A percentile compares a stretch with the other conserved stretches of the same genome.
phyloP scores from a whole-genome alignment of 1,140 invertebrate species.

The Artemia franciscana region DNA sequence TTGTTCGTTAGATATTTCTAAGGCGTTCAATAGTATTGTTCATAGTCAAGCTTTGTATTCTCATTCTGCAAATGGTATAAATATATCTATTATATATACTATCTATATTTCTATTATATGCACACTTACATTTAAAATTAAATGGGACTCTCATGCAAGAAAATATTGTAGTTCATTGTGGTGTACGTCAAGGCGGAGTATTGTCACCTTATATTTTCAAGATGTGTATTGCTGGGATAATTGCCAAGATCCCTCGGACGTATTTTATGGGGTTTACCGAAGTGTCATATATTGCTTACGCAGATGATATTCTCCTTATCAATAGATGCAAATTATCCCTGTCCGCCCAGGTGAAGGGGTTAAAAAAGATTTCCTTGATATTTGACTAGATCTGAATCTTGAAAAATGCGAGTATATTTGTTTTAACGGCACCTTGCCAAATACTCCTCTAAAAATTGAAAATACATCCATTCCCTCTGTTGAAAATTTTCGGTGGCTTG shows the following conservation, averaged over 20 bases:
- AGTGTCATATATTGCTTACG: not conserved
- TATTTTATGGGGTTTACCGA: not conserved
- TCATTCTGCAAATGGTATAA: not conserved
- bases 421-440: not conserved
- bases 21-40: not conserved
- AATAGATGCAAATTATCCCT: not conserved
- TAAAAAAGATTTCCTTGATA: not conserved
- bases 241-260: not conserved
- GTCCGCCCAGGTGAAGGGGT: not conserved
- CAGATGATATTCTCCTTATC: not conserved
- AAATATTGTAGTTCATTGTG: not conserved
- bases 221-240: too few species aligned
- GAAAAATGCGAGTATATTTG: not conserved
- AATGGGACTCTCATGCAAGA: not conserved
- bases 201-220: not conserved
- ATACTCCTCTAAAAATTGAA: too few species aligned
- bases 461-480: too few species aligned
- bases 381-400: not conserved
- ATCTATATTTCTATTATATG: not conserved
- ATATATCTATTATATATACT: not conserved
- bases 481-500: not conserved
- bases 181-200: not conserved
- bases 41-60: not conserved
- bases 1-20: not conserved
- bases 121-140: not conserved